Conservation (phyloP, 2,113 vertebrate species). For the Condylura cristata region DNA sequence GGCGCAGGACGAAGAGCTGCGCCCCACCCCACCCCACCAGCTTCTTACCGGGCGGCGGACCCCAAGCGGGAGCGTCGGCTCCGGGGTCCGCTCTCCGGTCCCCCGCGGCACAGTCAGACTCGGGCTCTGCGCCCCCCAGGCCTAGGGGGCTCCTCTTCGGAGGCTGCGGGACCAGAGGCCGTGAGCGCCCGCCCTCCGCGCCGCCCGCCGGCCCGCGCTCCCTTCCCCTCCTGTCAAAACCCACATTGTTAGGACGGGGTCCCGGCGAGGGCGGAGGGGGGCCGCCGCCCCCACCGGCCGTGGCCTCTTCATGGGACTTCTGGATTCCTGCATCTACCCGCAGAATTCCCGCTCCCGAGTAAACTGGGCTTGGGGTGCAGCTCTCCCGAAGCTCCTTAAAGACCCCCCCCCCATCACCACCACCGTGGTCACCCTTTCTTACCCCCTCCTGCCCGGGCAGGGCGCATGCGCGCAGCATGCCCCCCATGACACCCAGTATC, state of each 20-base stretch:
- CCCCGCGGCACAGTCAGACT: slow-evolving; percentile 24
- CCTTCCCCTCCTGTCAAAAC: slow-evolving; percentile 56
- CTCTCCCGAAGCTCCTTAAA: background rate
- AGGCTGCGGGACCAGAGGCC: slow-evolving; percentile 56
- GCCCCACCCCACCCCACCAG: slow-evolving; percentile 58
- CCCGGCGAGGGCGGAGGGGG: background rate
- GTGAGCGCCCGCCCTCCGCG: background rate
- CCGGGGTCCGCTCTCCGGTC: slow-evolving; percentile 47
- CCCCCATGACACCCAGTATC: slow-evolving; percentile 81
- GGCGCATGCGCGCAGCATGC: slow-evolving; percentile 81
- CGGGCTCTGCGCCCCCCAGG: slow-evolving; percentile 28
- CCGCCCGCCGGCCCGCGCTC: background rate
- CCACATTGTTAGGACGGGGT: background rate
- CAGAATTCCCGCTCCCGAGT: background rate
- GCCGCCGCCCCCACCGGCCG: background rate
- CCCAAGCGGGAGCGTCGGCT: slow-evolving; percentile 51
- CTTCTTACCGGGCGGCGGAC: slow-evolving; percentile 72
- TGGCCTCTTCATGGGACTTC: background rate
- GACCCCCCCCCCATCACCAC: slow-evolving; percentile 18
- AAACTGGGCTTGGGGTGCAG: background rate
- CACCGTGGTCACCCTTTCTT: slow-evolving; percentile 58
- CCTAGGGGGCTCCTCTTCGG: slow-evolving; percentile 55
- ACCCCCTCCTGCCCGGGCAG: slow-evolving; percentile 78
- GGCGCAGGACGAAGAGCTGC: background rate
- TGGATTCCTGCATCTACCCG: background rate